These are phyloP conservation scores for Colinus virginianus DNA, from an alignment of 2,113 vertebrate species.

Conservation along the genomic window DNA sequence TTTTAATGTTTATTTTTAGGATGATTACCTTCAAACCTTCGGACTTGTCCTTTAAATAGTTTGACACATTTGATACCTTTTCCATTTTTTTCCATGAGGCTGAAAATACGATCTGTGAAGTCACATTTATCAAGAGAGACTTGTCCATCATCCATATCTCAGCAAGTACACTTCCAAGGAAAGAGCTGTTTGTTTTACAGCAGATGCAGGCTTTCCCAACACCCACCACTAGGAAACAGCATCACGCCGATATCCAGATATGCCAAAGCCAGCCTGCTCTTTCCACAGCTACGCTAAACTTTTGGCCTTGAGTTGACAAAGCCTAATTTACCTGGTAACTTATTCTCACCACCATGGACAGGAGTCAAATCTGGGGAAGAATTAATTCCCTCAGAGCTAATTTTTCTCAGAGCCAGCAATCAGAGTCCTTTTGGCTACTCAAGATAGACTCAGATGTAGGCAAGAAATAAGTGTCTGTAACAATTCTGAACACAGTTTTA, in stretches of 20 bases:
- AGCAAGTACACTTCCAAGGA: conserved; percentile 37
- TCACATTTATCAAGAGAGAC: neutral
- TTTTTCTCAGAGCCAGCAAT: neutral
- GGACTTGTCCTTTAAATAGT: neutral
- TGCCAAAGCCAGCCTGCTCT: conserved; percentile 52
- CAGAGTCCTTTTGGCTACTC: neutral
- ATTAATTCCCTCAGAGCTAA: neutral
- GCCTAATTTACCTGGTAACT: neutral
- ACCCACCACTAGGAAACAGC: neutral
- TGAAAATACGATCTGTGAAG: neutral
- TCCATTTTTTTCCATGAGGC: conserved; percentile 1
- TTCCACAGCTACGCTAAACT: conserved; percentile 11
- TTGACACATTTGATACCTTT: neutral
- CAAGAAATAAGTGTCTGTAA: neutral
- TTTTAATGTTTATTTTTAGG: conserved; percentile 45
- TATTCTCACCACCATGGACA: neutral
- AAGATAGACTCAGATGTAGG: neutral
- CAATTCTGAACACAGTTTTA: neutral
- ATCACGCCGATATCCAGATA: neutral
- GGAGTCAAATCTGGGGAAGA: neutral
- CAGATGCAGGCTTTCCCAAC: conserved; percentile 51
- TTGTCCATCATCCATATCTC: conserved; percentile 45
- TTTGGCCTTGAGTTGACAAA: conserved; percentile 23
- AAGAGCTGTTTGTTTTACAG: neutral
- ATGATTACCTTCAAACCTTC: conserved; percentile 38